Percentiles rank a stretch among this genome's conserved stretches.
Evolutionary conservation across 2,888 invertebrate species (phyloP).

Genomic region (Quadroppia sp.): DNA sequence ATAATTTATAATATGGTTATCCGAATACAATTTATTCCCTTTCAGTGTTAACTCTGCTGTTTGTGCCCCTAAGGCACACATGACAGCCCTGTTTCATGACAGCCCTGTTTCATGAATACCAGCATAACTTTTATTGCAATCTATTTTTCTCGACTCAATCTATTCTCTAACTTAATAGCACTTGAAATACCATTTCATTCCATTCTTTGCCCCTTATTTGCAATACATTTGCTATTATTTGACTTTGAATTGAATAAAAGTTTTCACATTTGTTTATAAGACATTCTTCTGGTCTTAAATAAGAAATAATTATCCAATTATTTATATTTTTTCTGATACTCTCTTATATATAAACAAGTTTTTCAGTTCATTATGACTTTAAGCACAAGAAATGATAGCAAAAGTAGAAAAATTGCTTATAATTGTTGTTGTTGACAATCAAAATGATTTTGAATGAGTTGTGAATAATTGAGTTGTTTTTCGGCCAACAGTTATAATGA

Average conservation of each 20-base stretch:
- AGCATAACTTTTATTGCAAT: constrained; percentile 19
- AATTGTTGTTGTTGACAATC: constrained; percentile 19
- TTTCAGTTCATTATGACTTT: constrained; percentile 24
- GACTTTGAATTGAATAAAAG: not conserved
- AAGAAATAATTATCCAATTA: constrained; percentile 14
- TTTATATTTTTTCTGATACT: constrained; percentile 5
- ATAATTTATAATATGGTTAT: constrained; percentile 17
- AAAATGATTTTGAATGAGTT: not conserved
- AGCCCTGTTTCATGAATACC: not conserved
- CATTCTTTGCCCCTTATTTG: not conserved
- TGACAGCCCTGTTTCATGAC: constrained; percentile 13
- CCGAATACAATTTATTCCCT: not conserved
- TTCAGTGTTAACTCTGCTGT: not conserved
- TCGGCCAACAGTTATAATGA: constrained; percentile 19
- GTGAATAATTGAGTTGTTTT: constrained; percentile 25
- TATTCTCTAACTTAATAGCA: not conserved
- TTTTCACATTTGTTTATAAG: not conserved
- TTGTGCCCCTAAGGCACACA: constrained; percentile 6
- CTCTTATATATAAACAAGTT: constrained; percentile 19
- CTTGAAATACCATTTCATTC: not conserved
- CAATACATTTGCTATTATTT: not conserved
- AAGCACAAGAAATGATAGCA: not conserved
- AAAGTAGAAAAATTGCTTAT: not conserved
- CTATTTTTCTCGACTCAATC: not conserved
- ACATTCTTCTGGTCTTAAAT: not conserved